phyloP scores from a whole-genome alignment of 2,797 vertebrate species.

The Gadopsis marmoratus region DNA sequence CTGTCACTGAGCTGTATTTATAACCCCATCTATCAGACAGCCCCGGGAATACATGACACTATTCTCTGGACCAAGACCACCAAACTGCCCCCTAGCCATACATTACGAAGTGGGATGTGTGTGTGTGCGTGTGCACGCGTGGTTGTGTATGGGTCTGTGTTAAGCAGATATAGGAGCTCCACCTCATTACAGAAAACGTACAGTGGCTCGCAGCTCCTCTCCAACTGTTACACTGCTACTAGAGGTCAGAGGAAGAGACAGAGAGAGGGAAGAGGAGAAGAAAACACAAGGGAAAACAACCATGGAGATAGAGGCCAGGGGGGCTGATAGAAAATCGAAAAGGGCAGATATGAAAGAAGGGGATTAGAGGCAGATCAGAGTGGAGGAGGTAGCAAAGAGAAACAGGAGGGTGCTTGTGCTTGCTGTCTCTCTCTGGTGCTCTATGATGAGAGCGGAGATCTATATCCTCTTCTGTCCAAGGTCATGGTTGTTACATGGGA shows the following conservation, averaged over 20 bases:
- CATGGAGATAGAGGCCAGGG: slow-evolving; percentile 39
- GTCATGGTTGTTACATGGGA: slow-evolving; percentile 80
- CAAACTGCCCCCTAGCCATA: slow-evolving; percentile 73
- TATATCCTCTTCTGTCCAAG: slow-evolving; percentile 82
- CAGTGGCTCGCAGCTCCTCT: slow-evolving; percentile 40
- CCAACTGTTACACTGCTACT: slow-evolving; percentile 50
- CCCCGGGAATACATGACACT: slow-evolving; percentile 67
- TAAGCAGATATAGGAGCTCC: slow-evolving; percentile 57
- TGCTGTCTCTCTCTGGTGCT: slow-evolving; percentile 49
- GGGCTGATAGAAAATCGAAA: slow-evolving; percentile 43
- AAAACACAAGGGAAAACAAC: slow-evolving; percentile 41
- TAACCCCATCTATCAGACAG: slow-evolving; percentile 77
- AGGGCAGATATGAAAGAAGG: slow-evolving; percentile 41
- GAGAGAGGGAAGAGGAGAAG: slow-evolving; percentile 20
- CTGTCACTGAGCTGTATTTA: slow-evolving; percentile 78
- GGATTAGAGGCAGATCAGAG: slow-evolving; percentile 38
- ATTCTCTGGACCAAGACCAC: slow-evolving; percentile 75
- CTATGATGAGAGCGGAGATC: slow-evolving; percentile 72
- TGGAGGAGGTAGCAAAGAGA: slow-evolving; percentile 40
- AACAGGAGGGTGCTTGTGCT: slow-evolving; percentile 50
- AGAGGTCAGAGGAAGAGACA: slow-evolving; percentile 46
- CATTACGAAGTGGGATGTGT: slow-evolving; percentile 57
- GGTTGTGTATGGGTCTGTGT: slow-evolving; percentile 32
- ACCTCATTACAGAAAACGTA: slow-evolving; percentile 53
- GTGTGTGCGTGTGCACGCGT: not conserved